phyloP scores from a whole-genome alignment of 2,113 vertebrate genomes.

The Nesoenas mayeri region DNA sequence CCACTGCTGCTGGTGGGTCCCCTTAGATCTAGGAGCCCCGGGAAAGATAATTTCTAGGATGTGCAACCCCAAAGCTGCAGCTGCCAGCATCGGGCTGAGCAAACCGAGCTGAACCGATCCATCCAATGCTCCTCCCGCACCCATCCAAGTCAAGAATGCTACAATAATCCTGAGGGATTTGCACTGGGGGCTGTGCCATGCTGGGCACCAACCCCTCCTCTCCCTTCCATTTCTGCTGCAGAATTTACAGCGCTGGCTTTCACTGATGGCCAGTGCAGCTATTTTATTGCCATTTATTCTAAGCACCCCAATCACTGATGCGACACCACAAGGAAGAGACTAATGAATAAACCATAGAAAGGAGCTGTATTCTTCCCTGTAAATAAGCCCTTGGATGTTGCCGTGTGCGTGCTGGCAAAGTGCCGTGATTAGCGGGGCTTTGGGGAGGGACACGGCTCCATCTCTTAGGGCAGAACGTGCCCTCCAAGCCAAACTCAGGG shows the following conservation, averaged over 20 bases:
- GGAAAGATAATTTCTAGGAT: fast-evolving
- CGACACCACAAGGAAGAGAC: fast-evolving
- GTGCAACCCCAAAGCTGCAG: fast-evolving
- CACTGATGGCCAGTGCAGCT: not conserved
- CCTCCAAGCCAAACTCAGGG: not conserved
- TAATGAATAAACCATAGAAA: not conserved
- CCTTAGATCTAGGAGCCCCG: fast-evolving
- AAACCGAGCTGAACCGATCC: not conserved
- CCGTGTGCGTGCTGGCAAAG: fast-evolving
- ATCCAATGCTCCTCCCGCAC: fast-evolving
- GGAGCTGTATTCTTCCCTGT: fast-evolving
- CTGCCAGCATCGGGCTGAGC: not conserved
- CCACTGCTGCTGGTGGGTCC: not conserved
- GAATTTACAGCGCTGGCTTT: too few relatives aligned
- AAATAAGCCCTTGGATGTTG: not conserved
- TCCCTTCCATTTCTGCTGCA: too few relatives aligned
- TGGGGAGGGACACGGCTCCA: fast-evolving
- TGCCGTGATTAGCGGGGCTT: not conserved
- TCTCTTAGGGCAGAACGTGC: not conserved
- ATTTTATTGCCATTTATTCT: not conserved
- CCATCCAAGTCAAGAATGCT: not conserved
- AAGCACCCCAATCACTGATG: not conserved
- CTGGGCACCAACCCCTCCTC: not conserved
- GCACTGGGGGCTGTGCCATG: fast-evolving
- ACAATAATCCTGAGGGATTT: fast-evolving